These are phyloP conservation scores for Papio anubis DNA, from an alignment of 2,113 vertebrate species.

Conservation along the genomic window DNA sequence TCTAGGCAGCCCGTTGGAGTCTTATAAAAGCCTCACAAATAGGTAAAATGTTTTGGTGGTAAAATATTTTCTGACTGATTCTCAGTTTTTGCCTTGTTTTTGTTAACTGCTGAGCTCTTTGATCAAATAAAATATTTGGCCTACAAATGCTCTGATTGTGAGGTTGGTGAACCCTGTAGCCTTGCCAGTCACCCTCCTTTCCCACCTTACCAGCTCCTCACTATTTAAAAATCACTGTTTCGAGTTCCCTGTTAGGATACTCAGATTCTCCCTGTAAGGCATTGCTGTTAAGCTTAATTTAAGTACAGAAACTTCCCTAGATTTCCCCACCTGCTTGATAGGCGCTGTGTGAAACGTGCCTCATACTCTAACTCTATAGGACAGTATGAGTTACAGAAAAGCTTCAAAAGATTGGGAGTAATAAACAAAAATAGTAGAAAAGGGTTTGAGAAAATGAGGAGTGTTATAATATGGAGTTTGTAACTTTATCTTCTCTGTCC, in stretches of 20 bases:
- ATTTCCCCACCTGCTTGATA: not conserved
- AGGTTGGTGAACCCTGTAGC: not conserved
- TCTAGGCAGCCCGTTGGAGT: not conserved
- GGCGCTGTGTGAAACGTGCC: not conserved
- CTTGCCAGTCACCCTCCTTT: not conserved
- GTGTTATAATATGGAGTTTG: not conserved
- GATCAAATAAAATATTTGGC: not conserved
- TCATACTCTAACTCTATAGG: not conserved
- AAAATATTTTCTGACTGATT: conserved; percentile 12
- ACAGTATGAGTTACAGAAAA: not conserved
- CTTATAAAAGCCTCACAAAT: not conserved
- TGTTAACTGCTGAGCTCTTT: not conserved
- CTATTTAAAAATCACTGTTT: not conserved
- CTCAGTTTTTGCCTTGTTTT: not conserved
- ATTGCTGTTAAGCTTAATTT: not conserved
- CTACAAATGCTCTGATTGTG: not conserved
- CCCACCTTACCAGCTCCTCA: not conserved
- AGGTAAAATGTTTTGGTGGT: not conserved
- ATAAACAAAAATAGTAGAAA: not conserved
- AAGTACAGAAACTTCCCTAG: not conserved
- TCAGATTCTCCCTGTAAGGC: not conserved
- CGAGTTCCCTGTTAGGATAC: not conserved
- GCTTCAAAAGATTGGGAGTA: conserved; percentile 16
- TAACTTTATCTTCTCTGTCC: not conserved
- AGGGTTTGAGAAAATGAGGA: not conserved